Conservation (phyloP, 1,140 invertebrate genomes). For the Acromyrmex echinatior region DNA sequence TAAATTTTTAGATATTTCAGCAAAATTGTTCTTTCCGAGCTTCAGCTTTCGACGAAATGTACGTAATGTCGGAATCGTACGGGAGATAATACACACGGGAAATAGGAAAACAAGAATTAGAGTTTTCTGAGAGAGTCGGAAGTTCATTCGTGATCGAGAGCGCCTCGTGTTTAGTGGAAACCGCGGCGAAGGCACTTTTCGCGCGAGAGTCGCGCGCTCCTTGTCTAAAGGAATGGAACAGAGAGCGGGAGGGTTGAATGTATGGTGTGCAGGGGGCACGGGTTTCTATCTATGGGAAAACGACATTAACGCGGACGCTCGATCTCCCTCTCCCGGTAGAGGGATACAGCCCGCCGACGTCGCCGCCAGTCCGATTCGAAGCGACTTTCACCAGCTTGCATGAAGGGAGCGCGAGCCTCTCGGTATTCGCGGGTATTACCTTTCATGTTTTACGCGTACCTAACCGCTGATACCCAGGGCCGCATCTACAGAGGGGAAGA, state of each 20-base stretch:
- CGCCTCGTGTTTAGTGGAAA: conserved; percentile 30
- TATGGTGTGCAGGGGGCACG: conserved; percentile 8
- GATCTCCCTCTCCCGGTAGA: conserved; percentile 48
- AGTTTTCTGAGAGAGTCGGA: neutral
- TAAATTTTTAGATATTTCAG: too few species aligned
- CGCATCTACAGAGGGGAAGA: conserved; percentile 1
- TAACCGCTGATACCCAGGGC: conserved; percentile 8
- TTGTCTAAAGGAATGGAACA: too few species aligned
- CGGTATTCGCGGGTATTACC: conserved; percentile 60
- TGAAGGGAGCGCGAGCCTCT: conserved; percentile 75
- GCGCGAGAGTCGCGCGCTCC: conserved; percentile 22
- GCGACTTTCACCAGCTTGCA: conserved; percentile 81
- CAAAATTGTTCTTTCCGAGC: too few species aligned
- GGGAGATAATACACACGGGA: neutral
- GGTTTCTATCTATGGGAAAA: conserved; percentile 82
- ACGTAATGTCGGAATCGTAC: neutral
- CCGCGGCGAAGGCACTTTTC: conserved; percentile 23
- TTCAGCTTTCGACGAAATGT: neutral
- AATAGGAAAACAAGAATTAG: neutral
- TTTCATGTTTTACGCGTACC: conserved; percentile 48
- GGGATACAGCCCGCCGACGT: conserved; percentile 67
- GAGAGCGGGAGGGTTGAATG: conserved; percentile 29
- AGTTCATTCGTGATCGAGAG: neutral
- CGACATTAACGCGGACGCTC: conserved; percentile 81
- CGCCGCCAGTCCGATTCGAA: conserved; percentile 70